Percentiles rank a stretch among this genome's conserved stretches.
Evolutionary conservation across 2,888 invertebrate genomes (phyloP).

Genomic region (Acanthococcus lagerstroemiae): DNA sequence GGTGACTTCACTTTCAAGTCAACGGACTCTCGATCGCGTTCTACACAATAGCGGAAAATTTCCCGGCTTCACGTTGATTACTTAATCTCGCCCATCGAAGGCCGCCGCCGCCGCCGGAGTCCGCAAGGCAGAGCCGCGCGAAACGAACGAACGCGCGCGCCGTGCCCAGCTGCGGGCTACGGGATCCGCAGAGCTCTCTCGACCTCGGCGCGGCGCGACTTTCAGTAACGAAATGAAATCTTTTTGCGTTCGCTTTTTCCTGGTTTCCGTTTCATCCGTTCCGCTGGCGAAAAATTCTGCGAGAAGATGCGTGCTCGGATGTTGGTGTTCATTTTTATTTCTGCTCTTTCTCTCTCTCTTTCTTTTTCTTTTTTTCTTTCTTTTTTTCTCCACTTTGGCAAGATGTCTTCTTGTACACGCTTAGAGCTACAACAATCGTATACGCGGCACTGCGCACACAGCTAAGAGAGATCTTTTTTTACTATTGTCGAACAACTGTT

Average conservation of each 20-base stretch:
- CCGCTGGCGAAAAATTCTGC: neutral
- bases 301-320: slow-evolving; percentile 1
- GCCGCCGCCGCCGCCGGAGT: neutral
- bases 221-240: neutral
- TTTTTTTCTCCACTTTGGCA: neutral
- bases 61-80: neutral
- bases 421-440: neutral
- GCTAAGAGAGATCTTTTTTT: slow-evolving; percentile 5
- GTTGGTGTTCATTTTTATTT: neutral
- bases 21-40: no score
- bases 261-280: neutral
- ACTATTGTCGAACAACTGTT: slow-evolving; percentile 28
- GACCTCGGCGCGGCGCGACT: no score
- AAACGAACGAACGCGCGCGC: neutral
- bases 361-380: neutral
- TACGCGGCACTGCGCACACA: slow-evolving; percentile 4
- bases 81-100: neutral
- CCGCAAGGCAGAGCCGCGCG: neutral
- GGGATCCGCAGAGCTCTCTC: no score
- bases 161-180: no score
- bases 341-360: neutral
- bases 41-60: neutral
- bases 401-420: neutral
- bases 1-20: neutral
- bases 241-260: neutral